Evolutionary conservation across 2,888 invertebrate species (phyloP), one percentile per base, ranked within the genome.

Genomic region (Epirrita christyi): DNA sequence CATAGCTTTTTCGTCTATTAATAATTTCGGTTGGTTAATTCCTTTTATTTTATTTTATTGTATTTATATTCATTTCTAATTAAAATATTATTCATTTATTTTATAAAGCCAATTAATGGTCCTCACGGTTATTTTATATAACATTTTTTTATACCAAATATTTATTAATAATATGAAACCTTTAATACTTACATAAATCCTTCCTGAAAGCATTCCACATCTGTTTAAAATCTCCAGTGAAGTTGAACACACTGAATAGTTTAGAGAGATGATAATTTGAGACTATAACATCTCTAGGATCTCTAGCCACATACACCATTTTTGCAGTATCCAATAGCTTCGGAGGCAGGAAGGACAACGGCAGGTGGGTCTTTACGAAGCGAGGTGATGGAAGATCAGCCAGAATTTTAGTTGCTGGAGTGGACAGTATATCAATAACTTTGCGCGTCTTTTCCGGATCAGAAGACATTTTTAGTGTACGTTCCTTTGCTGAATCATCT

Each of bases 221-320:
- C 45, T 89, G 89, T 47, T 88, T 81, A 63, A 95, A 95, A 66
- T 93, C 92, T 10, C 93, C 93, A 0, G 72, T 66, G 66, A 92
- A 94, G 0, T 93, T 93, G 64, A 93, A 92, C 0, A 93, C 0
- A 21, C 44, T 94, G 56, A 94, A 65, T 29, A 71, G 36, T 89
- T 10, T 88, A 72, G 94, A 94, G 43, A 96, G 92, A 74, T 96
- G 94, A 75, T 94, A 97, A 75, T 92, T 95, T 0, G 97, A 97
- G 0, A 96, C 95, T 0, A 94, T 94, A 0, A 96, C 95, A 78
- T 97, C 97, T 81, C 96, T 95, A 0, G 97, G 96, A 84, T 97
- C 96, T 55, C 97, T 92, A 0, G 95, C 95, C 0, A 97, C 94
- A 73, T 96, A 97, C 47, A 97, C 93, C 1, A 96, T 83, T 93